Base-by-base conservation (phyloP, 2,113 vertebrate genomes). In the Brachionichthys hirsutus region DNA sequence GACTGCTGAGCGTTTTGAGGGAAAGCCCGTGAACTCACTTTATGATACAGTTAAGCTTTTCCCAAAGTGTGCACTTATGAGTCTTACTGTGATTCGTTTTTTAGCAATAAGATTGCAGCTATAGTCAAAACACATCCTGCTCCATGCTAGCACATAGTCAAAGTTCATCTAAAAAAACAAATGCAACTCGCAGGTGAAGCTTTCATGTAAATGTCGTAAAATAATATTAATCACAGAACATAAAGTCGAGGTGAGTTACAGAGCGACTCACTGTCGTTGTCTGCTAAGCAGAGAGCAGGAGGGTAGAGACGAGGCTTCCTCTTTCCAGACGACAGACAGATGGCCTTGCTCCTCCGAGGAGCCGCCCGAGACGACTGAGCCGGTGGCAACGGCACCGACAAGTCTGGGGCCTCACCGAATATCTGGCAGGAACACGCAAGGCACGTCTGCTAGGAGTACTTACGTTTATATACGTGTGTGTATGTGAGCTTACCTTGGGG, bases 281-380 rank as follows among this genome's bases (percentile, higher is more conserved):
- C 97, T 0, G 97, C 97, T 47, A 99, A 86, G 87, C 97, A 99
- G 0, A 97, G 89, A 19, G 91, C 66, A 2, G 92, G 90, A 16
- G 95, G 3, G 88, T 98, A 77, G 87, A 98, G 92, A 53, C 95
- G 93, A 54, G 96, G 92, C 71, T 94, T 97, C 76, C 95, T 92
- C 12, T 94, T 89, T 17, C 97, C 95, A 0, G 95, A 95, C 1
- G 96, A 97, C 36, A 98, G 90, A 85, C 97, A 99, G 85, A 98
- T 98, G 34, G 94, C 94, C 57, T 95, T 94, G 24, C 88, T 94
- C 66, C 93, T 91, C 30, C 95, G 92, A 43, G 95, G 93, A 68
- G 93, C 85, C 0, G 95, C 92, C 1, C 95, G 92, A 24, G 88
- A 87, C 1, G 94, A 90, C 35, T 94, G 93, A 66, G 93, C 93